Conservation (phyloP, 2,113 vertebrate species). For the Ardeotis arabs region DNA sequence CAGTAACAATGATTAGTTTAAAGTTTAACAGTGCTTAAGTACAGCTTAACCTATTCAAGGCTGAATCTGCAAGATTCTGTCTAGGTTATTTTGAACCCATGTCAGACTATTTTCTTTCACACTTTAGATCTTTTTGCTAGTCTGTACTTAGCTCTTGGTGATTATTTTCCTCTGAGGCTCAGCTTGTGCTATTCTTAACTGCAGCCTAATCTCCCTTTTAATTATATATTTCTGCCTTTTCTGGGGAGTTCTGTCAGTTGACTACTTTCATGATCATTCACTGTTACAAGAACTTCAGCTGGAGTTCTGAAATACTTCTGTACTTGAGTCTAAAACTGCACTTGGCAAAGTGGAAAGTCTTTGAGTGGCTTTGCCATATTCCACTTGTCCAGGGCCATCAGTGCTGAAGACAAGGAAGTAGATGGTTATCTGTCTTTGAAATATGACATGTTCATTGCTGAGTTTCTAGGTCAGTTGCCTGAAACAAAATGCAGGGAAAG, state of each 20-base stretch:
- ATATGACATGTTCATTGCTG: fast-evolving
- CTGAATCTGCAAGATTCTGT: background rate
- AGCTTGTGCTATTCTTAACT: background rate
- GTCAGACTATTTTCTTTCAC: background rate
- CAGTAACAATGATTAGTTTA: background rate
- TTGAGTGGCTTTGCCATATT: background rate
- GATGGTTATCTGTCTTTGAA: background rate
- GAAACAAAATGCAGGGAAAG: background rate
- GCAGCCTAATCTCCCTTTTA: background rate
- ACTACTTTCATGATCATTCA: background rate
- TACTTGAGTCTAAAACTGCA: background rate
- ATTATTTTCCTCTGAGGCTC: background rate
- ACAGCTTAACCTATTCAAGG: background rate
- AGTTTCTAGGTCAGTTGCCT: background rate
- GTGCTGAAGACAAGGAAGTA: background rate
- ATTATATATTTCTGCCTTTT: background rate
- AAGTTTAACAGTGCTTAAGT: background rate
- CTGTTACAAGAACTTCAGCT: background rate
- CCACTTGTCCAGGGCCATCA: too few species aligned
- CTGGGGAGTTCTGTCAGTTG: background rate
- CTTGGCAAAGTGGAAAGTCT: background rate
- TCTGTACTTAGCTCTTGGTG: background rate
- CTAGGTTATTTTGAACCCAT: background rate
- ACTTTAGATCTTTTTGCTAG: fast-evolving
- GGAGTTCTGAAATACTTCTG: background rate